phyloP scores from a whole-genome alignment of 2,888 invertebrate species.

The Herminia tarsipennalis region DNA sequence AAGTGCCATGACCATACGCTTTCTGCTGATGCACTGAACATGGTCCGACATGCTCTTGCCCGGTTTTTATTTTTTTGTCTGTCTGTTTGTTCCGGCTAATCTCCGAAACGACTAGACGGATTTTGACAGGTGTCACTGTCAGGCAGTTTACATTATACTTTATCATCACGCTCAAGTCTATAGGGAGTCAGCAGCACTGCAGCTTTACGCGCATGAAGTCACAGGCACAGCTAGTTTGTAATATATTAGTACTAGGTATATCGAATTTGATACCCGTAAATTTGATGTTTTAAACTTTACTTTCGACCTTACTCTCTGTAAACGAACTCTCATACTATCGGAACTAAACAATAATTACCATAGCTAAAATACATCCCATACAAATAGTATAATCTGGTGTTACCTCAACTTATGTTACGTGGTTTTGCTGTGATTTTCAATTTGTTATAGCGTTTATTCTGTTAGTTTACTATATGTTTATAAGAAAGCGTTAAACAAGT shows the following conservation, averaged over 20 bases:
- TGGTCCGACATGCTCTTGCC: too few species aligned
- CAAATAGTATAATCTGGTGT: conserved; percentile 1
- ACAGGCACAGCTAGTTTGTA: not conserved
- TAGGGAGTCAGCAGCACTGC: not conserved
- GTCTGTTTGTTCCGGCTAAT: too few species aligned
- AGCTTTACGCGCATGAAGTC: not conserved
- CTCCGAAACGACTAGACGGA: too few species aligned
- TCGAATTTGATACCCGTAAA: too few species aligned
- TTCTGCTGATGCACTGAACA: too few species aligned
- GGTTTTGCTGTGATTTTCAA: conserved; percentile 1
- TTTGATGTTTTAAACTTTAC: conserved; percentile 1
- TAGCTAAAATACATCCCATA: conserved; percentile 2
- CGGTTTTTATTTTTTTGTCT: too few species aligned
- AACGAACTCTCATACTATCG: conserved; percentile 1
- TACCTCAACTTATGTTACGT: not conserved
- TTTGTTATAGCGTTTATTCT: not conserved
- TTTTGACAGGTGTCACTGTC: too few species aligned
- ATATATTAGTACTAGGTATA: not conserved
- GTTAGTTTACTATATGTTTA: not conserved
- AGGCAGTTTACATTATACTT: too few species aligned
- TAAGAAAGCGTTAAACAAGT: not conserved
- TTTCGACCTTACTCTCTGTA: too few species aligned
- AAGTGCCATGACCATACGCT: too few species aligned
- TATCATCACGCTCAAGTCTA: too few species aligned
- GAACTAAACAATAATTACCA: conserved; percentile 4